These are phyloP conservation scores for Cichlasoma orientale DNA, from an alignment of 2,797 vertebrate genomes.

Conservation along the genomic window DNA sequence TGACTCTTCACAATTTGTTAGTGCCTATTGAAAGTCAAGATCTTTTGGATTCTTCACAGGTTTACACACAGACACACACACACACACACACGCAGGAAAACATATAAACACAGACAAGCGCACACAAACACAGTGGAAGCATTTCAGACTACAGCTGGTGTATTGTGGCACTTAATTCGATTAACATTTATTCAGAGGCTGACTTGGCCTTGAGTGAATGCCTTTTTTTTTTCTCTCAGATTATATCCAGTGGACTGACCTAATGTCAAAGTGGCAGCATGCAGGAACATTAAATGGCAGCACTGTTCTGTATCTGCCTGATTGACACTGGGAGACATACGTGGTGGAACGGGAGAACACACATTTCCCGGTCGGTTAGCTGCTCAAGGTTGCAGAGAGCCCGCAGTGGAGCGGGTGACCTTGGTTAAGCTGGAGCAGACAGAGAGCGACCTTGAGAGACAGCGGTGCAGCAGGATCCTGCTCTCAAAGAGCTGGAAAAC, in stretches of 20 bases:
- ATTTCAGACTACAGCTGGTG: constrained; percentile 25
- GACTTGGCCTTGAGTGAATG: constrained; percentile 47
- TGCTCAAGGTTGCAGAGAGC: constrained; percentile 74
- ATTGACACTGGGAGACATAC: constrained; percentile 66
- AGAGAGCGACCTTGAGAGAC: constrained; percentile 73
- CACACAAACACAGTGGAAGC: neutral
- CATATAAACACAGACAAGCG: neutral
- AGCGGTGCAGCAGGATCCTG: constrained; percentile 66
- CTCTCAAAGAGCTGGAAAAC: constrained; percentile 63
- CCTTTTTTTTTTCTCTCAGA: constrained; percentile 24
- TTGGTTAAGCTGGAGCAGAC: constrained; percentile 72
- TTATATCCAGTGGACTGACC: constrained; percentile 53
- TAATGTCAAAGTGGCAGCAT: constrained; percentile 31
- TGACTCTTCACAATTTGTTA: constrained; percentile 27
- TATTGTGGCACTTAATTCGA: constrained; percentile 41
- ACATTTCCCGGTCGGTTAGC: constrained; percentile 80
- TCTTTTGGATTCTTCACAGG: constrained; percentile 1
- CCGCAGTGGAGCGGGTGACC: constrained; percentile 62
- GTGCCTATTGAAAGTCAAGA: constrained; percentile 15
- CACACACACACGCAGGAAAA: neutral
- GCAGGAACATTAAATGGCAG: constrained; percentile 55
- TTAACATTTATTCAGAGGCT: constrained; percentile 50
- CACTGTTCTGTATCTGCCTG: constrained; percentile 53
- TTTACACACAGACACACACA: constrained; percentile 5
- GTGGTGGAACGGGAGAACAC: constrained; percentile 68